Base-by-base conservation (phyloP, 2,888 invertebrate species). In the Nomada fucata region DNA sequence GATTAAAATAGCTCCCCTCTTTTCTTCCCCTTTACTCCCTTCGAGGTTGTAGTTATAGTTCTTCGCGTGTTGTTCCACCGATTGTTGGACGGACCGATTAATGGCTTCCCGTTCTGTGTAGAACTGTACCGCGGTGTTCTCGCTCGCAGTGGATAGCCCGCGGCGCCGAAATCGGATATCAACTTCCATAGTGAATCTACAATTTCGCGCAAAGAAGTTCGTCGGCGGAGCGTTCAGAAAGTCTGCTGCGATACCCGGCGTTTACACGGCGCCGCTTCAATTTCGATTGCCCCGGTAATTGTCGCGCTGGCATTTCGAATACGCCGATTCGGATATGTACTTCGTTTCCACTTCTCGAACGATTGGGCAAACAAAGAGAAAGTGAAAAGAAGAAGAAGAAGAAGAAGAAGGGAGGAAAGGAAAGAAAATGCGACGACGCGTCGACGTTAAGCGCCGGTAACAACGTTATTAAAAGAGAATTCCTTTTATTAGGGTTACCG, bases 251-350 rank as follows among this genome's bases (percentile, higher is more conserved):
- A 20, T 52, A 15, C 23, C 9, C 5, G 20, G 2, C 53, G 44
- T 67, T 59, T 23, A 68, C 44, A 13, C n/a, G 23, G 29, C 42
- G 13, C 18, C 10, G 20, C 57, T 36, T 4, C 50, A 57, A 69
- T 76, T 68, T 76, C 23, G 69, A 79, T 79, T 79, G 57, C 18
- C 29, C 42, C 2, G 26, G 26, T 79, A 76, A 79, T 69, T 69
- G 63, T 57, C 18, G 29, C 26, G 26, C 63, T 26, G 42, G 76
- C 76, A 42, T 23, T 36, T 26, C 26, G 18, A 29, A 44, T 7
- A n/a, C 26, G 11, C 15, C 36, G 20, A 3, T 2, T 10, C 13
- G 15, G 13, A 26, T n/a, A n/a, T n/a, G n/a, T n/a, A 50, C 9
- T 26, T 44, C 13, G 68, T 55, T 10, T 15, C n/a, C 44, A 11